These are phyloP conservation scores for Passer montanus DNA, from an alignment of 2,113 vertebrate species.

Conservation along the genomic window DNA sequence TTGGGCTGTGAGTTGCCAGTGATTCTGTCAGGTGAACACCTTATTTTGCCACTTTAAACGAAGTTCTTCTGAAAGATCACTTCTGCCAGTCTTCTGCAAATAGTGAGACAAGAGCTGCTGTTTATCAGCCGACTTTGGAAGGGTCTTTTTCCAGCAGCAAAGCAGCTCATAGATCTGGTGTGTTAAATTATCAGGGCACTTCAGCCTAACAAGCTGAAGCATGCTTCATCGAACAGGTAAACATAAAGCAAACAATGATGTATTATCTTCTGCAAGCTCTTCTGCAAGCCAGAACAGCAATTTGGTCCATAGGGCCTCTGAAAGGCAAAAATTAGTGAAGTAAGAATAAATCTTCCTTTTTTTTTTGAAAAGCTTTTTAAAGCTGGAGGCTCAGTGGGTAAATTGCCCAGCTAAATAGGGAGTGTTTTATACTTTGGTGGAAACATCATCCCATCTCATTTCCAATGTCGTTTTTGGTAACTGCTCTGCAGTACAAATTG, in stretches of 20 bases:
- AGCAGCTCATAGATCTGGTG: constrained; percentile 83
- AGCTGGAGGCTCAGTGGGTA: background rate
- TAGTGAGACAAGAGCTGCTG: constrained; percentile 76
- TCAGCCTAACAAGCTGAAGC: constrained; percentile 81
- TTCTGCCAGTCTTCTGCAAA: constrained; percentile 80
- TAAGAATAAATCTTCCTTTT: background rate
- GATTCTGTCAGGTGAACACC: constrained; percentile 23
- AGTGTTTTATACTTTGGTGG: background rate
- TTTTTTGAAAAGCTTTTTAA: background rate
- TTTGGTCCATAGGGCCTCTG: constrained; percentile 75
- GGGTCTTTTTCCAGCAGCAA: constrained; percentile 82
- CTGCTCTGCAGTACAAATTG: background rate
- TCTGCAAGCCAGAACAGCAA: constrained; percentile 76
- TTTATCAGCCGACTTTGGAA: constrained; percentile 77
- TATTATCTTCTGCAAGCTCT: constrained; percentile 74
- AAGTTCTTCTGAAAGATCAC: constrained; percentile 79
- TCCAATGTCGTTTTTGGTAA: background rate
- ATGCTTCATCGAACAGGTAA: constrained; percentile 79
- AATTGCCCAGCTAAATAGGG: background rate
- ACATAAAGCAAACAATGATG: constrained; percentile 46
- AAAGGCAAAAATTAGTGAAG: background rate
- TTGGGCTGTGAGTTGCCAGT: background rate
- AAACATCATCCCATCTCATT: background rate
- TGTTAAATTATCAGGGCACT: constrained; percentile 73
- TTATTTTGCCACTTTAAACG: constrained; percentile 68